These are phyloP conservation scores for Drosophila subobscura DNA, from an alignment of 1,140 invertebrate species.

Conservation along the genomic window DNA sequence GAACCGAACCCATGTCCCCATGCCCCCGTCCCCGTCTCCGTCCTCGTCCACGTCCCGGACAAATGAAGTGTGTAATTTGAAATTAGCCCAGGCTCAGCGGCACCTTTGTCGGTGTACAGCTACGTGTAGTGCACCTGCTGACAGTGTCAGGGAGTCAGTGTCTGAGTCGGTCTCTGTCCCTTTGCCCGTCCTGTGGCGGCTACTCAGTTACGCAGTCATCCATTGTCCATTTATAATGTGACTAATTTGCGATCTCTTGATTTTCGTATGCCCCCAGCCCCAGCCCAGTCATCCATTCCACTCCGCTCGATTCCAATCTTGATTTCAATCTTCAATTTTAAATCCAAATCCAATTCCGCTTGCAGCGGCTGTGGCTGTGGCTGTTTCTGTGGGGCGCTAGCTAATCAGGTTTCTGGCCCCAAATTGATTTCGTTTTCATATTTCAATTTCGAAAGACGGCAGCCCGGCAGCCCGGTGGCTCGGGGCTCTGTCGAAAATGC, in stretches of 20 bases:
- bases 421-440: conserved; percentile 83
- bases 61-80: conserved; percentile 81
- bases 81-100: conserved; percentile 76
- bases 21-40: conserved; percentile 1
- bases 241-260: conserved; percentile 66
- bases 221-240: conserved; percentile 68
- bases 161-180: no score
- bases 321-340: conserved; percentile 23
- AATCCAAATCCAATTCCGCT: conserved; percentile 33
- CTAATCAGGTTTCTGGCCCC: conserved; percentile 71
- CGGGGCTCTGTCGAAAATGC: conserved; percentile 70
- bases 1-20: conserved; percentile 4
- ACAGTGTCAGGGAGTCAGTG: conserved; percentile 34
- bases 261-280: conserved; percentile 29
- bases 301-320: conserved; percentile 14
- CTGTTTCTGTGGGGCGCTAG: conserved; percentile 54
- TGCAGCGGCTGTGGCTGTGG: conserved; percentile 14
- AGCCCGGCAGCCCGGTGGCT: no score
- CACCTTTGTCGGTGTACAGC: conserved; percentile 52
- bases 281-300: conserved; percentile 10
- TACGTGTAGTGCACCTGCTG: conserved; percentile 56
- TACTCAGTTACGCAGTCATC: conserved; percentile 67
- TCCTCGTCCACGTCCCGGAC: conserved; percentile 40
- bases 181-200: conserved; percentile 53
- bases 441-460: conserved; percentile 76